Conservation (phyloP, 1,140 invertebrate species). For the Leptopilina boulardi region DNA sequence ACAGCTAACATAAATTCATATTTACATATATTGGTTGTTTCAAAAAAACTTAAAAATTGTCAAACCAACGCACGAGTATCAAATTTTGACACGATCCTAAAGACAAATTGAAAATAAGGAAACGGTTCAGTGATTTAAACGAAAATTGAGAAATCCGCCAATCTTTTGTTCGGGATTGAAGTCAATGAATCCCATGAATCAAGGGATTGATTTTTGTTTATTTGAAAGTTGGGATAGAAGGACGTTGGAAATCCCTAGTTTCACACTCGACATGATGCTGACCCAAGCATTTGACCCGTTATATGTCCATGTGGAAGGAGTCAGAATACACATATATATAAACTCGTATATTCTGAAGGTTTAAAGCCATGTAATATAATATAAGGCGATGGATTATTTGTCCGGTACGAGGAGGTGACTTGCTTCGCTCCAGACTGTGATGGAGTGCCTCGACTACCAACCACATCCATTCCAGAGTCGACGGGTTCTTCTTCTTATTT, state of each 20-base stretch:
- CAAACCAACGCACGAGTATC: no score
- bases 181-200: slow-evolving; percentile 7
- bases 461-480: slow-evolving; percentile 49
- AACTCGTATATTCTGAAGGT: not conserved
- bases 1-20: no score
- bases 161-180: not conserved
- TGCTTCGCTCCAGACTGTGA: slow-evolving; percentile 34
- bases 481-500: slow-evolving; percentile 52
- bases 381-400: slow-evolving; percentile 46
- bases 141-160: not conserved
- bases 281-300: slow-evolving; percentile 46
- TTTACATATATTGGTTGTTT: no score
- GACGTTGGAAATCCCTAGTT: slow-evolving; percentile 51
- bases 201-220: slow-evolving; percentile 50
- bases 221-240: slow-evolving; percentile 23
- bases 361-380: slow-evolving; percentile 33
- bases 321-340: not conserved
- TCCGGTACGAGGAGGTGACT: slow-evolving; percentile 38
- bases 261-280: slow-evolving; percentile 57
- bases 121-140: not conserved
- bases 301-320: not conserved
- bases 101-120: not conserved
- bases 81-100: no score
- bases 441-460: slow-evolving; percentile 44
- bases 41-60: no score